Evolutionary conservation across 1,140 invertebrate genomes (phyloP), one percentile per base, ranked within the genome.

Genomic region (Homarus americanus): DNA sequence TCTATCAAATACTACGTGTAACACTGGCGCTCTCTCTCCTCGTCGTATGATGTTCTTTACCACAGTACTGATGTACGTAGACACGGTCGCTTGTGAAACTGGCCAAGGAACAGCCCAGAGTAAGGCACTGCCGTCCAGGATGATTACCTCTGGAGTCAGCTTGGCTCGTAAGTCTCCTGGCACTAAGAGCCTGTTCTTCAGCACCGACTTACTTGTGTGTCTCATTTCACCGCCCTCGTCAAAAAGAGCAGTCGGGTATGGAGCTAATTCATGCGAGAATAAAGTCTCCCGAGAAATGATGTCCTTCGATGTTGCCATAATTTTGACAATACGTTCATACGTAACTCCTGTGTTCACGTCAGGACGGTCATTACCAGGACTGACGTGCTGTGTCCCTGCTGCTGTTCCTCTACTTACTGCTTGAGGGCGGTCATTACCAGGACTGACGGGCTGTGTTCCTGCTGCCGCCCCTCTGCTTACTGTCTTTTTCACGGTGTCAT

Each of bases 91-190:
- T 36, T 53, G 82, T 85, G 53, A 28, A 36, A 58, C 82, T 72
- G 82, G 58, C 58, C 82, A 85, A 34, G 53, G 82, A 24, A 85
- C 38, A 24, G 82, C 69, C 82, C 82, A 85, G 15, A 73, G 82
- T 36, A 66, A 17, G 34, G 82, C 63, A 85, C 66, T 72, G 53
- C 69, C 82, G 69, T 85, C 82, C 53, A 69, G 53, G 49, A 82
- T 82, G 49, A 82, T 41, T 28, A 82, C 79, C n/a, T 53, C 79
- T 28, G 38, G 38, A 34, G 75, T 17, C 24, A 34, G n/a, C 24
- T 78, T n/a, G 28, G 28, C 24, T 38, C 75, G 28, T 78, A 38
- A 36, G 38, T 36, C 24, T 24, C 75, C 28, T 38, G 28, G n/a
- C 17, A 78, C 75, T 40, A 34, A 34, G 32, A 78, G 28, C 75